phyloP scores from a whole-genome alignment of 1,140 invertebrate species.

The Drosophila auraria region DNA sequence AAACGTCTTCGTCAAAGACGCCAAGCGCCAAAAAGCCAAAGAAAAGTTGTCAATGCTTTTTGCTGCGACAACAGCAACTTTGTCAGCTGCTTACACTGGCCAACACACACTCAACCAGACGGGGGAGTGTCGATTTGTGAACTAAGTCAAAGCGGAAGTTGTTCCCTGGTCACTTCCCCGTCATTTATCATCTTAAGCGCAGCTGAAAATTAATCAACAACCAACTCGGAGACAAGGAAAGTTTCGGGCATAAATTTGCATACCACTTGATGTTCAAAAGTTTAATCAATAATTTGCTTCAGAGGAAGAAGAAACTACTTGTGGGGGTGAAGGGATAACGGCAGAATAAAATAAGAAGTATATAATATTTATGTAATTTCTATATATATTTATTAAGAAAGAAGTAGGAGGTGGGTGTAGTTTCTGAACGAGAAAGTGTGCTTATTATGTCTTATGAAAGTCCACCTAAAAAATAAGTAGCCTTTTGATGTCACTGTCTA shows the following conservation, averaged over 20 bases:
- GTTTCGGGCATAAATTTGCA: slow-evolving; percentile 6
- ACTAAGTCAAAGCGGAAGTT: slow-evolving; percentile 10
- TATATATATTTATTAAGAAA: neutral
- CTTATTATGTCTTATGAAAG: no score
- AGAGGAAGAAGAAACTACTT: neutral
- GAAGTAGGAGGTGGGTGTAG: neutral
- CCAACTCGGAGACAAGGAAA: slow-evolving; percentile 3
- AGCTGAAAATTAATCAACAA: slow-evolving; percentile 24
- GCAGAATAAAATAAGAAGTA: neutral
- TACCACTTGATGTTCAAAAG: slow-evolving; percentile 2
- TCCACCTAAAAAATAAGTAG: no score
- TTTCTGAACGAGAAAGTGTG: neutral
- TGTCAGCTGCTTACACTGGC: slow-evolving; percentile 39
- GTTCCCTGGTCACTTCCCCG: slow-evolving; percentile 7
- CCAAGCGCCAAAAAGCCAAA: slow-evolving; percentile 26
- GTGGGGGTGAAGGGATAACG: neutral
- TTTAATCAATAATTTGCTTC: slow-evolving; percentile 24
- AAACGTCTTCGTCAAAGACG: slow-evolving; percentile 33
- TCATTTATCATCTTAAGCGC: slow-evolving; percentile 49
- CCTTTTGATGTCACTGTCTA: no score
- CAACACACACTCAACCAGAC: slow-evolving; percentile 9
- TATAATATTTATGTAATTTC: neutral
- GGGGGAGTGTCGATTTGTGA: neutral
- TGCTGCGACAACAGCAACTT: slow-evolving; percentile 29
- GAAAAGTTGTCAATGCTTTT: slow-evolving; percentile 54